Conservation (phyloP, 2,113 vertebrate species). For the Bos indicus region DNA sequence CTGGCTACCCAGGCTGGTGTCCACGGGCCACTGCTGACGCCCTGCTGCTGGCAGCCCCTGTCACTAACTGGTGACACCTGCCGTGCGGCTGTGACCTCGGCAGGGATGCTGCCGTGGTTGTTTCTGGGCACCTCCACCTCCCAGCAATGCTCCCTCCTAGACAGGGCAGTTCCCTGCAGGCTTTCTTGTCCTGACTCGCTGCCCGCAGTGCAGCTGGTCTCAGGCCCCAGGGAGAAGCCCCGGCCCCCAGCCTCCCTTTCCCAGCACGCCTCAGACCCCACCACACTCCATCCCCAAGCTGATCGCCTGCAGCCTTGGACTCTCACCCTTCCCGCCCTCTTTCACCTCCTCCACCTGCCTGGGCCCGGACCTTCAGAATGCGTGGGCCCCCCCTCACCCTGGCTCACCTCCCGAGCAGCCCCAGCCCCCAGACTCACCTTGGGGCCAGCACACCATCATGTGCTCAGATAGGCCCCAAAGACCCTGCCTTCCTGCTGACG, state of each 20-base stretch:
- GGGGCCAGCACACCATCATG: fast-evolving
- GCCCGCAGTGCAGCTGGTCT: no score
- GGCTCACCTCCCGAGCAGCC: background rate
- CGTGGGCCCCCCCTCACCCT: background rate
- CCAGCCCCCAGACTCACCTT: background rate
- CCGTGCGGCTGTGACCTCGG: fast-evolving
- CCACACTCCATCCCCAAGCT: background rate
- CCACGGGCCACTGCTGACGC: fast-evolving
- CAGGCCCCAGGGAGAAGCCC: background rate
- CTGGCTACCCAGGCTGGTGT: background rate
- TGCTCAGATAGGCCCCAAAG: background rate
- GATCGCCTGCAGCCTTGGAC: background rate
- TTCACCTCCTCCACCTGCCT: no score
- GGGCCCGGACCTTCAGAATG: no score
- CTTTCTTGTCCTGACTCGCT: background rate
- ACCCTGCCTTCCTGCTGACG: background rate
- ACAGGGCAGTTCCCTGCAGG: background rate
- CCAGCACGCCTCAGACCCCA: background rate
- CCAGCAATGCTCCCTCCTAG: background rate
- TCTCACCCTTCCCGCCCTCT: background rate
- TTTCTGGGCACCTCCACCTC: background rate
- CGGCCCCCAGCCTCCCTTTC: background rate
- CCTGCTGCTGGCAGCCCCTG: background rate
- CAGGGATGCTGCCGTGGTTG: fast-evolving
- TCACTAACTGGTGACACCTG: background rate